Evolutionary conservation across 2,797 vertebrate genomes (phyloP), one percentile per base, ranked within the genome.

Genomic region (Parauchenoglanis punctatus): DNA sequence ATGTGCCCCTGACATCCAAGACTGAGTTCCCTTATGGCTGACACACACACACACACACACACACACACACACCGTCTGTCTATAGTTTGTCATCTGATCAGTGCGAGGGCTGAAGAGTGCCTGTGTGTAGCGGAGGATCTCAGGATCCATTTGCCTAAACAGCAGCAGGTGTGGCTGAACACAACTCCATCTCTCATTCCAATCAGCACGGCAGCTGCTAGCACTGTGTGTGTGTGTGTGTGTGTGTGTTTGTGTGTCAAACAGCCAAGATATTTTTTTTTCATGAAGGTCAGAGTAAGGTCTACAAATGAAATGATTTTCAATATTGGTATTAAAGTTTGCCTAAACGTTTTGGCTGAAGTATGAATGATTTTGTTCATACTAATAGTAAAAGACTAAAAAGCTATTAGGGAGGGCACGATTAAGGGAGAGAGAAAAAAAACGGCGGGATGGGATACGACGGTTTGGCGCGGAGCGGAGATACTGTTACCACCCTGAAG

Each of bases 11-110:
- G 72, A 83, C 85, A 86, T 77, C 61, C 85, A 78, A 80, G 63
- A 80, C 65, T 17, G 35, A 82, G 77, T 17, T 72, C 28, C 58
- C 78, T 86, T 83, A 83, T 83, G 81, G 68, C 31, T 56, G 46
- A 54, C 28, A 52, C 83, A 25, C 68, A 73, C 70, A 78, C 77
- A 81, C 76, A 58, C 85, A 70, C 31, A 31, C 63, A 85, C 91
- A 93, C 94, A 89, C 92, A 59, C 54, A 40, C 65, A 72, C 78
- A 87, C 59, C 59, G 61, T 44, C 86, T 81, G 83, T 68, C 75
- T 72, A 12, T 58, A 68, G 82, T 78, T 67, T 70, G 81, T 87
- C 63, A 77, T 87, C 81, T 67, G 86, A 87, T 87, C 81, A 58
- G 17, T 68, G 81, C 68, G 73, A 68, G 52, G 72, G 73, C 31